A percentile compares a stretch with the other conserved stretches of the same genome.
These are phyloP conservation scores for Eupithecia vulgata DNA, from an alignment of 2,888 invertebrate genomes.

Conservation along the genomic window DNA sequence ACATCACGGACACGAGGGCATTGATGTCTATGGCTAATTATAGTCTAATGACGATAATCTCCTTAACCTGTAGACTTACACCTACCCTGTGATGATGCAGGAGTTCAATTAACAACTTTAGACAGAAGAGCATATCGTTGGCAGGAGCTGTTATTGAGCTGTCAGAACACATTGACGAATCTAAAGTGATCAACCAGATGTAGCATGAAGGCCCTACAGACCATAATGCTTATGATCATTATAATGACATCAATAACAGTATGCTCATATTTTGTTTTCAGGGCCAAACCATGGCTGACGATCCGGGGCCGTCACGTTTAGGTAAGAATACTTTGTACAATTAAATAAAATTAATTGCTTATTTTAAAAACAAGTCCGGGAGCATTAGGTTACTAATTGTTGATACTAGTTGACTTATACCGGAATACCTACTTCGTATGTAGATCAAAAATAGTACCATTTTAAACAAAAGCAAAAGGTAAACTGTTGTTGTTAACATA, in stretches of 20 bases:
- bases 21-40: no score
- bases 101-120: background rate
- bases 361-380: background rate
- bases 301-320: conserved; percentile 31
- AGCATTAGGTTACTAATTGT: background rate
- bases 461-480: no score
- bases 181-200: background rate
- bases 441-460: background rate
- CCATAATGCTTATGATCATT: background rate
- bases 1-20: no score
- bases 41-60: no score
- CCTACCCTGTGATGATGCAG: background rate
- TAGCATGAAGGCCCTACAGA: background rate
- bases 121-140: background rate
- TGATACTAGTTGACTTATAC: background rate
- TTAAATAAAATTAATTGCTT: background rate
- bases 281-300: conserved; percentile 28
- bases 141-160: background rate
- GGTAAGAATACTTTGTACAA: conserved; percentile 20
- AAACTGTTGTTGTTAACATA: no score
- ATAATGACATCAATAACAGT: background rate
- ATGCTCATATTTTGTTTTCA: conserved; percentile 15
- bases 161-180: background rate
- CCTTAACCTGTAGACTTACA: background rate
- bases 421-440: background rate